A percentile compares a stretch with the other conserved stretches of the same genome.
These are phyloP conservation scores for Sinocyclocheilus grahami DNA, from an alignment of 2,113 vertebrate species.

Conservation along the genomic window DNA sequence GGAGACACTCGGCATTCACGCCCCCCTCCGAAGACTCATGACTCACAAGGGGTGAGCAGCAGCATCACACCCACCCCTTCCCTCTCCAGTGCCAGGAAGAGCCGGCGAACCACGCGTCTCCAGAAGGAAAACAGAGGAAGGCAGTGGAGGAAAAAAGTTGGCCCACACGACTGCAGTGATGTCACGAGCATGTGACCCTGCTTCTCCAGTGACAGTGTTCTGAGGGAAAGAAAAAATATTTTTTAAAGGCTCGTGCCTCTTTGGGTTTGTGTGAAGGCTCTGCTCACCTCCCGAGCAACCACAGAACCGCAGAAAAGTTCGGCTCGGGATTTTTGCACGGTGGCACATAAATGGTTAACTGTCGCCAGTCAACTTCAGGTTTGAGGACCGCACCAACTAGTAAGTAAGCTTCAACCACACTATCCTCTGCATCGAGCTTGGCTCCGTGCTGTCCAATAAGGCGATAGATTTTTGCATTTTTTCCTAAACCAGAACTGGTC, in stretches of 20 bases:
- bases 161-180: slow-evolving; percentile 89
- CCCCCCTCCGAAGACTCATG: slow-evolving; percentile 85
- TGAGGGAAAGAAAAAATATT: slow-evolving; percentile 91
- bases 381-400: slow-evolving; percentile 96
- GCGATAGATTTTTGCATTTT: slow-evolving; percentile 76
- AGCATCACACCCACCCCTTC: slow-evolving; percentile 75
- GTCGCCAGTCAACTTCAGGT: slow-evolving; percentile 97
- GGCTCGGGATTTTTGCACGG: slow-evolving; percentile 88
- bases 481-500: slow-evolving; percentile 83
- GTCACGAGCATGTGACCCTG: slow-evolving; percentile 97
- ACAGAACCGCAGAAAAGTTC: slow-evolving; percentile 99
- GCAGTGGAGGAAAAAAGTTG: slow-evolving; percentile 78
- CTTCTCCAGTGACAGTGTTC: slow-evolving; percentile 98
- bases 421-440: slow-evolving; percentile 89
- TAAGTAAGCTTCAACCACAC: slow-evolving; percentile 98
- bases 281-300: slow-evolving; percentile 99
- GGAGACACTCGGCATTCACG: slow-evolving; percentile 81
- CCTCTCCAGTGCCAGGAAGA: slow-evolving; percentile 88
- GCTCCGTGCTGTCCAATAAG: slow-evolving; percentile 90
- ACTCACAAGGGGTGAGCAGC: slow-evolving; percentile 90
- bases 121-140: slow-evolving; percentile 56
- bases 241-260: slow-evolving; percentile 99
- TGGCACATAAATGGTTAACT: slow-evolving; percentile 99
- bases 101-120: slow-evolving; percentile 83
- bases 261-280: slow-evolving; percentile 98